A percentile compares a stretch with the other conserved stretches of the same genome.
Evolutionary conservation across 2,797 vertebrate species (phyloP).

Genomic region (Aulostomus chinensis): DNA sequence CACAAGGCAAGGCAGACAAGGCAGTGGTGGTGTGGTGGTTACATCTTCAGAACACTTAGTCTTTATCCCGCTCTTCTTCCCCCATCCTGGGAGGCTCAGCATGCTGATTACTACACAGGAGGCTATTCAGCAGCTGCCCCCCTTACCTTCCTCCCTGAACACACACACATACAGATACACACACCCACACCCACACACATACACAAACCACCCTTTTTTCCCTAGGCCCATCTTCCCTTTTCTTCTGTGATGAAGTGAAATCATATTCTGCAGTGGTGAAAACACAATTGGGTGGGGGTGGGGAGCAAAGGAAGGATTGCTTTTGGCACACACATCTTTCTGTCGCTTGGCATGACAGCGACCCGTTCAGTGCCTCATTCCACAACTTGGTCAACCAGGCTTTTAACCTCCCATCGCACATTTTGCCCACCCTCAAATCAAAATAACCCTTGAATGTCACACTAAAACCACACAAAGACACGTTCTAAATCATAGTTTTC

Average conservation of each 20-base stretch:
- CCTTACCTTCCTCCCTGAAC: conserved; percentile 24
- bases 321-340: conserved; percentile 74
- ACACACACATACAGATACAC: conserved; percentile 23
- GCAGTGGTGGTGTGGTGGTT: conserved; percentile 59
- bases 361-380: conserved; percentile 48
- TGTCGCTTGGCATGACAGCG: conserved; percentile 87
- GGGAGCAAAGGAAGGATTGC: conserved; percentile 60
- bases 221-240: conserved; percentile 30
- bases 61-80: conserved; percentile 88
- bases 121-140: conserved; percentile 87
- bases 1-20: conserved; percentile 80
- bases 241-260: conserved; percentile 81
- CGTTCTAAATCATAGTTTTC: conserved; percentile 89
- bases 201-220: conserved; percentile 1
- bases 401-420: conserved; percentile 80
- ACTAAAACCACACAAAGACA: conserved; percentile 87
- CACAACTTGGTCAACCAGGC: conserved; percentile 82
- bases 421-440: conserved; percentile 33
- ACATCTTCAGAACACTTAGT: conserved; percentile 89
- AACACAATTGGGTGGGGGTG: conserved; percentile 74
- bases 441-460: conserved; percentile 37
- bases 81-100: conserved; percentile 81
- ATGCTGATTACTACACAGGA: conserved; percentile 93
- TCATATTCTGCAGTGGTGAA: conserved; percentile 88
- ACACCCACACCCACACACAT: conserved; percentile 6